Evolutionary conservation across 2,888 invertebrate species (phyloP), one percentile per base, ranked within the genome.

Genomic region (Diarsia brunnea): DNA sequence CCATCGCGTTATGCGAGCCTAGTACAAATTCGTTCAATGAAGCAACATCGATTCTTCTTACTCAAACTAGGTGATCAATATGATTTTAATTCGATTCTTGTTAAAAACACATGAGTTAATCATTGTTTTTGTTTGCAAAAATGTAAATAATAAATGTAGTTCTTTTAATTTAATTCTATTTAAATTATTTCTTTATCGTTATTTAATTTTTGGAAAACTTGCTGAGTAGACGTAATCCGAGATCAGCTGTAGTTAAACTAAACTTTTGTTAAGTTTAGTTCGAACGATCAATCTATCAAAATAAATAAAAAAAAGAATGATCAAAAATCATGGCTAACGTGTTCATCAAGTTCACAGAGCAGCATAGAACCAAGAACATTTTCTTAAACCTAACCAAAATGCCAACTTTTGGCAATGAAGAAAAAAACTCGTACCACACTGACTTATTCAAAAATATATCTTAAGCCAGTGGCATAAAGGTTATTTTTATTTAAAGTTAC

Each of bases 271-370:
- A 55, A 7, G 24, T 24, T 24, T 55, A 24, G 16, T 72, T 77
- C 61, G 66, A 73, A 64, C 77, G 49, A 79, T 58, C 63, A 69
- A 80, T 76, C 60, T 75, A 88, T 77, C 24, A 73, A 77, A 75
- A 60, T 69, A 58, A 73, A 70, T 71, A 75, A 72, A 84, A 85
- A 87, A 87, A 89, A 89, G 84, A 92, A 87, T 91, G 92, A 90
- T 93, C 91, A 87, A 93, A 95, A 92, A 95, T 94, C 92, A 95
- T 94, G 92, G 95, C 93, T 92, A 94, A 92, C 90, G 91, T 92
- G 91, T 95, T 95, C 93, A 95, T 94, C 94, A 92, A 93, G 90
- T 92, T 94, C 92, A 90, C 89, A 94, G 94, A 92, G 86, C 55
- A 69, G 67, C 94, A 94, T 93, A 91, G 87, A 86, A 68, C 45